Base-by-base conservation (phyloP, 2,113 vertebrate genomes). In the Colistium nudipinnis region DNA sequence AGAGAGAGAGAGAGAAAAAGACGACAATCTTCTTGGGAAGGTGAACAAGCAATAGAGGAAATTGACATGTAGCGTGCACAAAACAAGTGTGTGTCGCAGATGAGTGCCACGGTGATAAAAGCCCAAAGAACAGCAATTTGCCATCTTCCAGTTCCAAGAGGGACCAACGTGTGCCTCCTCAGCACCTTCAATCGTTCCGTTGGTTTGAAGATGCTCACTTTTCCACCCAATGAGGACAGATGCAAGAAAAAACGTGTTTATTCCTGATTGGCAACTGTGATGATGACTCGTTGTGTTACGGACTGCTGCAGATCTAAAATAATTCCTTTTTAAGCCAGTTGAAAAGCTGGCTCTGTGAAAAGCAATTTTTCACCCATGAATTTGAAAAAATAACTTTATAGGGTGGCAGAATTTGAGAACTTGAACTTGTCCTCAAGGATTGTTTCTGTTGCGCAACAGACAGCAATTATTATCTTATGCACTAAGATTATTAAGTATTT, bases 11-110 rank as follows among this genome's bases (percentile, higher is more conserved):
- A 41, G n/a, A 20, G 20, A 20, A 57, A 22, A 71, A 65, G 62
- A 74, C 74, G 78, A 63, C 62, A 60, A 76, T 76, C 54, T 62
- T 36, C 47, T 24, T 70, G 27, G 25, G 24, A 74, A 69, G 48
- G 60, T 51, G 41, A 74, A 65, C 65, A 52, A 62, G 47, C 57
- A 56, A 53, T 39, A 60, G 60, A 67, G 27, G 33, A 70, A 70
- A 82, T 39, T 78, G 56, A 60, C 53, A 68, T 16, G 9, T 52
- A 44, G 41, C 62, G 20, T 62, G 41, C 22, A 16, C 48, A 70
- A 80, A 73, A 75, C 62, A 71, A 62, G 45, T 51, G 41, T 57
- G 41, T n/a, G 28, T 0, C 65, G 67, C 44, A 33, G 44, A 75
- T 53, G 25, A 73, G 55, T 71, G 51, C 60, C 44, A 62, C 22